Percentiles rank a stretch among this genome's conserved stretches.
These are phyloP conservation scores for Chrysomela aeneicollis DNA, from an alignment of 2,888 invertebrate genomes.

Conservation along the genomic window DNA sequence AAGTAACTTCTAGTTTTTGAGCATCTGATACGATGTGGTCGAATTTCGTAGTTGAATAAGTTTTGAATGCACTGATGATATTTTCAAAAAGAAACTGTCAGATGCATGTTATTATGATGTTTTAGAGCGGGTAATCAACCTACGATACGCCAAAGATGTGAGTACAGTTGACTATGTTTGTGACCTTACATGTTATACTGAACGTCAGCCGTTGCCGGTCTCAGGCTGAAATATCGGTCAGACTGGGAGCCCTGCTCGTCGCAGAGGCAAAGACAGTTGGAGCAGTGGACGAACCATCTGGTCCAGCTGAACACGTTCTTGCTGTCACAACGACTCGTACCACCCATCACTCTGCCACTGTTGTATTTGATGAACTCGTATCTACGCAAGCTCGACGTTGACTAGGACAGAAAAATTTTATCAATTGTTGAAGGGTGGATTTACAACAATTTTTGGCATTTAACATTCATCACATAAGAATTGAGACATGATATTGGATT, in stretches of 20 bases:
- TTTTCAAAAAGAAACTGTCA: no score
- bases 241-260: conserved; percentile 75
- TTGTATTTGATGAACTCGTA: conserved; percentile 86
- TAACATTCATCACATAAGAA: no score
- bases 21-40: no score
- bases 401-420: conserved; percentile 42
- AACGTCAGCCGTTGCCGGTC: conserved; percentile 68
- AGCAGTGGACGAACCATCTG: conserved; percentile 88
- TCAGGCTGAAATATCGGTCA: conserved; percentile 82
- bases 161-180: no score
- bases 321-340: conserved; percentile 63
- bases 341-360: conserved; percentile 73
- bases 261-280: conserved; percentile 88
- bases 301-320: conserved; percentile 84
- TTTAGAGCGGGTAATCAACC: no score
- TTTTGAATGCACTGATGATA: no score
- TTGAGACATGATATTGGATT: no score
- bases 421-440: not conserved
- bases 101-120: no score
- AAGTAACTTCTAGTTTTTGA: no score
- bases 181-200: conserved; percentile 67
- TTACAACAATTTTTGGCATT: no score
- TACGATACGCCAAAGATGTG: no score
- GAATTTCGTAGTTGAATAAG: no score
- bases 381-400: conserved; percentile 64